These are phyloP conservation scores for Mimas tiliae DNA, from an alignment of 2,888 invertebrate genomes.

Conservation along the genomic window DNA sequence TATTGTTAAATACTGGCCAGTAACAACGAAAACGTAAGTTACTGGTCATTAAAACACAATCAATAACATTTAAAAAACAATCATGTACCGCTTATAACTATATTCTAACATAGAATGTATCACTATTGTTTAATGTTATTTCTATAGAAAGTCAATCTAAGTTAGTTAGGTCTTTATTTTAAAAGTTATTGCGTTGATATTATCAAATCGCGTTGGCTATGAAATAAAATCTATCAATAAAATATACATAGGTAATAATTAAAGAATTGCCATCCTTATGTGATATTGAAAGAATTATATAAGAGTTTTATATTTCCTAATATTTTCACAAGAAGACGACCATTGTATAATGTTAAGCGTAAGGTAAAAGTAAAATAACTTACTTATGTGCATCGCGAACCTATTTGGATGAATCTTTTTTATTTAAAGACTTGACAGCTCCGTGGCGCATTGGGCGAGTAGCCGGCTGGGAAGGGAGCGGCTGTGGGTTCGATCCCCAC, in stretches of 20 bases:
- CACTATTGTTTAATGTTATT: conserved; percentile 14
- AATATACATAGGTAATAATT: not conserved
- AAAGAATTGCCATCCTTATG: not conserved
- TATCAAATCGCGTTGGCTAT: not conserved
- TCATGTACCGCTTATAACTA: not conserved
- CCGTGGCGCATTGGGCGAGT: too few relatives aligned
- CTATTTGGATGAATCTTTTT: too few relatives aligned
- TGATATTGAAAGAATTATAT: not conserved
- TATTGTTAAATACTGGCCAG: too few relatives aligned
- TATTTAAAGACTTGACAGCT: too few relatives aligned
- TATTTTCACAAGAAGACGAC: not conserved
- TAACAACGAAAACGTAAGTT: too few relatives aligned
- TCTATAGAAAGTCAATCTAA: too few relatives aligned
- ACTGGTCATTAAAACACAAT: too few relatives aligned
- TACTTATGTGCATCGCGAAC: too few relatives aligned
- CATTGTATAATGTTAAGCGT: too few relatives aligned
- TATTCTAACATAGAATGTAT: not conserved
- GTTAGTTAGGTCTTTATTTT: not conserved
- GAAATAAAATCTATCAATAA: not conserved
- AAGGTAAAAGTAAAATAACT: too few relatives aligned
- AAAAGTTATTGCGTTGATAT: not conserved
- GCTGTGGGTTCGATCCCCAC: too few relatives aligned
- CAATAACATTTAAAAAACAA: not conserved
- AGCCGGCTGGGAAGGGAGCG: too few relatives aligned
- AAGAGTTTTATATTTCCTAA: not conserved